These are phyloP conservation scores for Sinelater perroti DNA, from an alignment of 2,888 invertebrate species.

Conservation along the genomic window DNA sequence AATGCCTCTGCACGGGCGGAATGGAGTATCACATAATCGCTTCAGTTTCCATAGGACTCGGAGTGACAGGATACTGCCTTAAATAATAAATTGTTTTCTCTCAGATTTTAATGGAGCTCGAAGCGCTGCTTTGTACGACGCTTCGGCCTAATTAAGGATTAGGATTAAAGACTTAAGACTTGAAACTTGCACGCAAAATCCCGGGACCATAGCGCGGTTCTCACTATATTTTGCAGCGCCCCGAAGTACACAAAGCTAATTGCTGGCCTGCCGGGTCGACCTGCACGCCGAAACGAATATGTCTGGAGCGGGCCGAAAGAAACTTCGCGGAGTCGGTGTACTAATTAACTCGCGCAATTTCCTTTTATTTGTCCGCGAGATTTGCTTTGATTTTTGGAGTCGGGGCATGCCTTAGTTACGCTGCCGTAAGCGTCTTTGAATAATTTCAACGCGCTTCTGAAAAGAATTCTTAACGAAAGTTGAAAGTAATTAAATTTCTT, in stretches of 20 bases:
- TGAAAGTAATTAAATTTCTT: conserved; percentile 12
- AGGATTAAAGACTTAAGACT: conserved; percentile 17
- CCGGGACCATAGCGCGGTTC: background rate
- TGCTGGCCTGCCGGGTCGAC: background rate
- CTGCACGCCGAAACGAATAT: conserved; percentile 10
- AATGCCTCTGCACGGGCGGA: background rate
- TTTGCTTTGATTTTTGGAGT: conserved; percentile 9
- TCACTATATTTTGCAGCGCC: background rate
- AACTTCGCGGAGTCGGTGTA: conserved; percentile 5
- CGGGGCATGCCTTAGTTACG: background rate
- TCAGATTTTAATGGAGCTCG: conserved; percentile 18
- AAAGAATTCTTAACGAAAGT: background rate
- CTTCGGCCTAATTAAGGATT: conserved; percentile 17
- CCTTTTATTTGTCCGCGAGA: conserved; percentile 7
- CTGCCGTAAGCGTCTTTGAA: conserved; percentile 13
- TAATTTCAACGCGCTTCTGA: conserved; percentile 1
- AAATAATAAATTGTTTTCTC: conserved; percentile 19
- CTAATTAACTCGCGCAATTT: conserved; percentile 13
- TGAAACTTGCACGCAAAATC: conserved; percentile 3
- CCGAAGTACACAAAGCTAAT: background rate
- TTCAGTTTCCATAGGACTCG: conserved; percentile 1
- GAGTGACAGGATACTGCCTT: conserved; percentile 13
- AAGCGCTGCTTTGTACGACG: conserved; percentile 8
- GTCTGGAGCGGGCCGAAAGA: conserved; percentile 10
- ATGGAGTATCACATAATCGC: conserved; percentile 12